phyloP scores from a whole-genome alignment of 2,888 invertebrate species.

The Cheiracanthium punctorium region DNA sequence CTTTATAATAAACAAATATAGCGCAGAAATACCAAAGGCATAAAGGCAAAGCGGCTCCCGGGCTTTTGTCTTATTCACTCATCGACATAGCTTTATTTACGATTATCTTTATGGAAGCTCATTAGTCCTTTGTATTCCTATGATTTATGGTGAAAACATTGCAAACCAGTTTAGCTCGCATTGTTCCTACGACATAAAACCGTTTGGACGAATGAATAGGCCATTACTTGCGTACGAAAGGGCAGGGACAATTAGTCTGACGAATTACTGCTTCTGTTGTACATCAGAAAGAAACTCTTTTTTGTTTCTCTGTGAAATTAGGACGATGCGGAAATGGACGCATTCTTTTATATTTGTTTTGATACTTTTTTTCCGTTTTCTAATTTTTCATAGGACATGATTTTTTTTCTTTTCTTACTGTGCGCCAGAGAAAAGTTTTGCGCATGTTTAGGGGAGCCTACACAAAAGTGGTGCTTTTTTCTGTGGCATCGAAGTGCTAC shows the following conservation, averaged over 20 bases:
- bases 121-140: background rate
- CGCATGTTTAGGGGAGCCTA: too few relatives aligned
- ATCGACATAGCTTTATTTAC: background rate
- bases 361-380: too few relatives aligned
- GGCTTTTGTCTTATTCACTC: background rate
- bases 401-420: too few relatives aligned
- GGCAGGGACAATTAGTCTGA: constrained; percentile 55
- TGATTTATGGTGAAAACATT: background rate
- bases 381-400: too few relatives aligned
- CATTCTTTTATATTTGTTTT: too few relatives aligned
- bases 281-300: constrained; percentile 52
- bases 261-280: constrained; percentile 37
- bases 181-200: background rate
- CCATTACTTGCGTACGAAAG: constrained; percentile 51
- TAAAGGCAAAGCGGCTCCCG: background rate
- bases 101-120: constrained; percentile 1
- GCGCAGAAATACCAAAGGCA: too few relatives aligned
- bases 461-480: too few relatives aligned
- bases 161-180: background rate
- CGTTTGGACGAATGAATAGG: constrained; percentile 11
- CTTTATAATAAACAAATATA: too few relatives aligned
- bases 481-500: too few relatives aligned
- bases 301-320: constrained; percentile 38
- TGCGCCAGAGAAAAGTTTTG: too few relatives aligned
- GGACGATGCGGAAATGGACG: constrained; percentile 5